Conservation (phyloP, 53 echinoderm and acorn worm species). For the Arbacia lixula region DNA sequence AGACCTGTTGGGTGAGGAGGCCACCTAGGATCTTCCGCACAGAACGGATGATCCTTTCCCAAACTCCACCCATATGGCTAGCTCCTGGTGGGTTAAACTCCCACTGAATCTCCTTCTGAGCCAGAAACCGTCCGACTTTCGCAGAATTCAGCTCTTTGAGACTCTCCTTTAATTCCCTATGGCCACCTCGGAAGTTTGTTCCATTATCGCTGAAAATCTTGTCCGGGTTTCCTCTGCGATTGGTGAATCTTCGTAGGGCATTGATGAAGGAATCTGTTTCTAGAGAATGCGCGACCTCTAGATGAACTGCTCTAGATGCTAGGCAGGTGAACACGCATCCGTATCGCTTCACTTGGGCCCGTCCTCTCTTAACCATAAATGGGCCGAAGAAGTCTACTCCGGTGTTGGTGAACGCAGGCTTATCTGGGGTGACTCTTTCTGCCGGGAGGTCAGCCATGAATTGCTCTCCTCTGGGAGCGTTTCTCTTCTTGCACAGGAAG, state of each 20-base stretch:
- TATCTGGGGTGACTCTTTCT: constrained; percentile 64
- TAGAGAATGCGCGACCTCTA: constrained; percentile 55
- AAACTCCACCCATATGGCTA: constrained; percentile 71
- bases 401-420: constrained; percentile 58
- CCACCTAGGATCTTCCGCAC: constrained; percentile 45
- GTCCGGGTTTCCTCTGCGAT: constrained; percentile 60
- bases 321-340: constrained; percentile 73
- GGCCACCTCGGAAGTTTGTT: constrained; percentile 63
- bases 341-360: constrained; percentile 58
- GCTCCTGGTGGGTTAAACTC: constrained; percentile 69
- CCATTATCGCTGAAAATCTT: constrained; percentile 70
- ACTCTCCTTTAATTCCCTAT: constrained; percentile 49
- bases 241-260: constrained; percentile 62
- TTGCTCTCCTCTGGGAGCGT: constrained; percentile 46
- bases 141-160: constrained; percentile 33
- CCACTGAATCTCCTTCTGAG: constrained; percentile 60
- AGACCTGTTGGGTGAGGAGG: constrained; percentile 49
- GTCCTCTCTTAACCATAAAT: constrained; percentile 59
- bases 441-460: constrained; percentile 69
- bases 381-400: constrained; percentile 76
- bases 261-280: constrained; percentile 76
- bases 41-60: constrained; percentile 72
- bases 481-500: constrained; percentile 58
- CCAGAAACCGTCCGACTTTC: constrained; percentile 34
- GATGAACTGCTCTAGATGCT: constrained; percentile 60